Percentiles rank a stretch among this genome's conserved stretches.
These are phyloP conservation scores for Xylota segnis DNA, from an alignment of 2,888 invertebrate genomes.

Conservation along the genomic window DNA sequence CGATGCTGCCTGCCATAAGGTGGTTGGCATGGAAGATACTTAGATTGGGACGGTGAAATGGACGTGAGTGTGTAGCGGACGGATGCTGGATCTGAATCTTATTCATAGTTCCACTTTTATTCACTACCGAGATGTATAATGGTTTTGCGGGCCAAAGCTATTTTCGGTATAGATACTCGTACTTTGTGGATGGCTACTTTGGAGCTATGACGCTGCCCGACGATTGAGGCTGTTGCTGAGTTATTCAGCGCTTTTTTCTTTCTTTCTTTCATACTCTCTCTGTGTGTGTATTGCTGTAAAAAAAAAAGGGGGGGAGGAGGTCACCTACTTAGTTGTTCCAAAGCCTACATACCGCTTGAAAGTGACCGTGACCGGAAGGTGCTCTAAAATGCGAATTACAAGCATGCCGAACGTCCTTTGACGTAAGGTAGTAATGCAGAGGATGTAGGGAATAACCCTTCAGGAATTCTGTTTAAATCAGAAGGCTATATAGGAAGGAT, in stretches of 20 bases:
- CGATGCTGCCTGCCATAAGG: constrained; percentile 8
- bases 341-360: constrained; percentile 36
- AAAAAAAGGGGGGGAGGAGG: constrained; percentile 35
- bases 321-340: constrained; percentile 49
- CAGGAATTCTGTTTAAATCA: too few species aligned
- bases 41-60: constrained; percentile 13
- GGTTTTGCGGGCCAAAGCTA: constrained; percentile 32
- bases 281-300: constrained; percentile 8
- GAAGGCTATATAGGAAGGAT: too few species aligned
- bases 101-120: constrained; percentile 54
- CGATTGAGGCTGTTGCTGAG: constrained; percentile 53
- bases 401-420: background rate
- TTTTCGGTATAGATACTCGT: constrained; percentile 38
- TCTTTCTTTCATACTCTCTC: background rate
- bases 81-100: constrained; percentile 54
- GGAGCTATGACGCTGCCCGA: constrained; percentile 29
- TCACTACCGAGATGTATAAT: constrained; percentile 33
- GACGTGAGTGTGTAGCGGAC: constrained; percentile 12
- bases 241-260: constrained; percentile 25
- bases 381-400: constrained; percentile 4
- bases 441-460: too few species aligned
- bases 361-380: constrained; percentile 48
- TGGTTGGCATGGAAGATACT: constrained; percentile 9
- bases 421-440: background rate
- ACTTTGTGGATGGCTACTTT: constrained; percentile 30